Evolutionary conservation across 2,888 invertebrate species (phyloP), one percentile per base, ranked within the genome.

Genomic region (Drosophila picticornis): DNA sequence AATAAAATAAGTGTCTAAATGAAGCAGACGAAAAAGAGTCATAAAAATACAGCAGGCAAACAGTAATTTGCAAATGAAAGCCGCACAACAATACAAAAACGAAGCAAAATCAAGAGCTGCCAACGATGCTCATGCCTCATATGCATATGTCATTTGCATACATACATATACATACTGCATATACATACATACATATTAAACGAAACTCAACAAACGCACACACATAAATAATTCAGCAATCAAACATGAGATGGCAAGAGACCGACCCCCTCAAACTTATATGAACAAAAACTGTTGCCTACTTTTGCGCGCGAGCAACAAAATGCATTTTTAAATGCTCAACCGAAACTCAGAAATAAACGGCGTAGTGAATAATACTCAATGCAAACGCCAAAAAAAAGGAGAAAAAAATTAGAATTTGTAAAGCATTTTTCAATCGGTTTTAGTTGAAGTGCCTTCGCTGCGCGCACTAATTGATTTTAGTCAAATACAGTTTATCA

Each of bases 81-180:
- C 80, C 64, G 55, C 63, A 61, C 40, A 46, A 60, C 55, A 67
- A 59, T 27, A 29, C 53, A 70, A 75, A 48, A 38, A 36, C 38
- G 70, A 64, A 60, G 55, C 16, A 70, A 61, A 65, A 58, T 34
- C 32, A 51, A 56, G 46, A 61, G 27, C 16, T 11, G 60, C 11
- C 25, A 46, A 46, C 55, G 51, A 46, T 55, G 69, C 70, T 72
- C 67, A 55, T 34, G 77, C 72, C 84, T 88, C 79, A 75, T 89
- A 77, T 87, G 87, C 86, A 87, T 87, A 84, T 75, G 57, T 66
- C 71, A 89, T 89, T 78, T 86, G 88, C 88, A 90, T 86, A 70
- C 56, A 76, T 68, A 60, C 64, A 69, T 81, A 80, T 57, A 75
- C 66, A 66, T 66, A 48, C 36, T 55, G 56, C 19, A 62, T 64